Conservation (phyloP, 2,888 invertebrate genomes). For the Patella caerulea region DNA sequence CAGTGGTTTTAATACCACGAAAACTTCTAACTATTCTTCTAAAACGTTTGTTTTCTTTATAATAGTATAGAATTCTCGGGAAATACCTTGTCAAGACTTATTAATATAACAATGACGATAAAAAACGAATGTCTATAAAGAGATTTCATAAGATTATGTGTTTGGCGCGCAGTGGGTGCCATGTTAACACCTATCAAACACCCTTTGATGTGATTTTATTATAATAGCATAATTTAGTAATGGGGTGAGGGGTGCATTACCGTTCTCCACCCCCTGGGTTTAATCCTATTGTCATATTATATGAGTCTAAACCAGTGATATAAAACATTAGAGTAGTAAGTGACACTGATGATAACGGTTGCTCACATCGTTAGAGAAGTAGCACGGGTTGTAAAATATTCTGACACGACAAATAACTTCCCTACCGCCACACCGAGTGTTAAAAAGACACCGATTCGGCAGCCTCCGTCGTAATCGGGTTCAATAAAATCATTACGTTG, state of each 20-base stretch:
- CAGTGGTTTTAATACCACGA: too few species aligned
- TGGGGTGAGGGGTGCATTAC: background rate
- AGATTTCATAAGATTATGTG: too few species aligned
- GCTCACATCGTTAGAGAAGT: background rate
- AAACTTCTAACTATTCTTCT: too few species aligned
- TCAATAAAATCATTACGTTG: conserved; percentile 5
- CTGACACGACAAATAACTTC: background rate
- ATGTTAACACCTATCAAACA: background rate
- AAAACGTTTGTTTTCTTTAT: too few species aligned
- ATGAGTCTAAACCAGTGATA: too few species aligned
- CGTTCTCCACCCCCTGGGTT: background rate
- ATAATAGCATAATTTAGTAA: conserved; percentile 1
- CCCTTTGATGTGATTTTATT: conserved; percentile 1
- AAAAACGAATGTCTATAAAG: too few species aligned
- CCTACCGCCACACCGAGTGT: background rate
- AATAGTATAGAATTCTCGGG: too few species aligned
- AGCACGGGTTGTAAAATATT: conserved; percentile 5
- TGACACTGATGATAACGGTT: conserved; percentile 3
- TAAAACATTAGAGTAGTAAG: background rate
- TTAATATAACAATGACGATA: too few species aligned
- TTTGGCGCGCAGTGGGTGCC: background rate
- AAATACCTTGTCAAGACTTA: too few species aligned
- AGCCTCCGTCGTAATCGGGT: background rate
- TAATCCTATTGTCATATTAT: background rate
- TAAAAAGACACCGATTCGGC: background rate